These are phyloP conservation scores for Darevskia mixta DNA, from an alignment of 2,797 vertebrate species.

Conservation along the genomic window DNA sequence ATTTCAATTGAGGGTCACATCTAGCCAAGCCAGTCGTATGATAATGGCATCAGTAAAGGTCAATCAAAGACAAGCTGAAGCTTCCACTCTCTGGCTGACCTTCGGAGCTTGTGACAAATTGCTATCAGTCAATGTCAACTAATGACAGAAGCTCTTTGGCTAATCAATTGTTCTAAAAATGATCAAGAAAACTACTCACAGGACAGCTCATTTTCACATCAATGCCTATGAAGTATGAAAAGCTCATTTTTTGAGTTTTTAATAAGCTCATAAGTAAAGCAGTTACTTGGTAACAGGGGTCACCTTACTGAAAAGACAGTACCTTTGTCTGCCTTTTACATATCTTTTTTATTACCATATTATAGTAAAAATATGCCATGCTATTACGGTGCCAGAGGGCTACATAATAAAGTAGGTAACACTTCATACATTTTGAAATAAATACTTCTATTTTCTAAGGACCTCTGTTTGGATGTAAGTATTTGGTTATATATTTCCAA, in stretches of 20 bases:
- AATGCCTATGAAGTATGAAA: constrained; percentile 87
- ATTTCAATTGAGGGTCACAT: constrained; percentile 80
- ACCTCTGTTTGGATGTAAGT: constrained; percentile 68
- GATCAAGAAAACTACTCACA: constrained; percentile 86
- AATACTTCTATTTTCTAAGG: constrained; percentile 67
- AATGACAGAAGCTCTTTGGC: constrained; percentile 87
- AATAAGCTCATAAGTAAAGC: constrained; percentile 90
- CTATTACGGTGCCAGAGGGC: constrained; percentile 80
- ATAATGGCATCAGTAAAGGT: constrained; percentile 85
- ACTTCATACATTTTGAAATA: constrained; percentile 69
- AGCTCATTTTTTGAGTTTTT: constrained; percentile 86
- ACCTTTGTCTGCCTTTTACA: constrained; percentile 84
- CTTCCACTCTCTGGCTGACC: constrained; percentile 87
- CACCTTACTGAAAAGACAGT: constrained; percentile 87
- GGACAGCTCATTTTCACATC: constrained; percentile 89
- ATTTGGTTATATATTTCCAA: constrained; percentile 49
- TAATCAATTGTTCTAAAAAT: constrained; percentile 91
- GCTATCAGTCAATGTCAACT: constrained; percentile 89
- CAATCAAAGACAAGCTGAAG: constrained; percentile 84
- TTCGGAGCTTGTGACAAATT: constrained; percentile 90
- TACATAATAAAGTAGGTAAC: constrained; percentile 80
- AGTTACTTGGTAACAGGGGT: constrained; percentile 87
- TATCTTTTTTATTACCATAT: constrained; percentile 86
- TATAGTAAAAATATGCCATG: constrained; percentile 82
- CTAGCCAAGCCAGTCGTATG: constrained; percentile 84